Conservation (phyloP, 2,797 vertebrate species). For the Chanos chanos region DNA sequence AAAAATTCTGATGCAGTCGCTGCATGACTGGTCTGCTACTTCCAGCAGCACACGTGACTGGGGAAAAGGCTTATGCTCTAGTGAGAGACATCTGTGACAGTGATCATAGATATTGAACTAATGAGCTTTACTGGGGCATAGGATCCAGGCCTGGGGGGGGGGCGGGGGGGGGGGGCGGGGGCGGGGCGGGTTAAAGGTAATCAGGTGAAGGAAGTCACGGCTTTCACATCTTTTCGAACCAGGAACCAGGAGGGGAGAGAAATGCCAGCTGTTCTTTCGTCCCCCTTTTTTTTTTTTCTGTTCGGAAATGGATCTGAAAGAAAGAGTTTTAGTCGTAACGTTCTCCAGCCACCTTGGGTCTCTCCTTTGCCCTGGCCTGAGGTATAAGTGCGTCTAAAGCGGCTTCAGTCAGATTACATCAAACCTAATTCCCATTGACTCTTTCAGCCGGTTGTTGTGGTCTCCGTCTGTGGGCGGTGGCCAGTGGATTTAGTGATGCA, state of each 20-base stretch:
- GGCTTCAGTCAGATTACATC: conserved; percentile 76
- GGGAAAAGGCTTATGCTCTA: conserved; percentile 58
- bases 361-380: conserved; percentile 60
- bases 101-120: conserved; percentile 75
- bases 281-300: too few species aligned
- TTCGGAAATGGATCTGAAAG: too few species aligned
- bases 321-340: conserved; percentile 36
- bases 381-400: conserved; percentile 68
- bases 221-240: conserved; percentile 5
- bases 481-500: conserved; percentile 66
- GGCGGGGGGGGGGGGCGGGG: conserved; percentile 43
- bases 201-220: neutral
- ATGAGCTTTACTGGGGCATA: conserved; percentile 74
- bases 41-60: conserved; percentile 58
- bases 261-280: too few species aligned
- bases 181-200: conserved; percentile 56
- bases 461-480: conserved; percentile 66
- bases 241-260: conserved; percentile 55
- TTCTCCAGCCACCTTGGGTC: conserved; percentile 67
- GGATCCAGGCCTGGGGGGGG: conserved; percentile 52
- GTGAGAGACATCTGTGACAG: conserved; percentile 73
- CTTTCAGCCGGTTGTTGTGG: conserved; percentile 61
- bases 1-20: conserved; percentile 56
- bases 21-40: conserved; percentile 71
- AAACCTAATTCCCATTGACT: conserved; percentile 68